Evolutionary conservation across 2,797 vertebrate species (phyloP).

Genomic region (Arnoldichthys spilopterus): DNA sequence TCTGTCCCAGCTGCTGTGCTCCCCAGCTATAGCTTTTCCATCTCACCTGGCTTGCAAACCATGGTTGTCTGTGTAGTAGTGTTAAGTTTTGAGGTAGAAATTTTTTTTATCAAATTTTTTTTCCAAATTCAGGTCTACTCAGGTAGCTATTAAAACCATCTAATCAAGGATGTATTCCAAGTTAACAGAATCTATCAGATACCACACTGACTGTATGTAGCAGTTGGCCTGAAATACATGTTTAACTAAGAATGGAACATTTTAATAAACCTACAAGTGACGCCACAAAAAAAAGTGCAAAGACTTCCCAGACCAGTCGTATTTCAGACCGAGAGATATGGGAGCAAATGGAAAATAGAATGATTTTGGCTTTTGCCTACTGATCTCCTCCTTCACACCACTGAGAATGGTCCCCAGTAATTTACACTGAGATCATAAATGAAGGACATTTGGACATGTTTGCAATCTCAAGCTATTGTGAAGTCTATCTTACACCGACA

Average conservation of each 20-base stretch:
- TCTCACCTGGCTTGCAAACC: not conserved
- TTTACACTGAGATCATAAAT: not conserved
- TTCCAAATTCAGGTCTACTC: not conserved
- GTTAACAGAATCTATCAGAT: not conserved
- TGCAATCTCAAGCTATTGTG: not conserved
- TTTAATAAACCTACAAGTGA: not conserved
- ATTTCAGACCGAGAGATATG: conserved; percentile 30
- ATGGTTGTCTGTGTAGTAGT: too few relatives aligned
- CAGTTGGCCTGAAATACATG: not conserved
- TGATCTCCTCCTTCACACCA: not conserved
- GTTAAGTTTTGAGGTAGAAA: not conserved
- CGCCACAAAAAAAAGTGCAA: conserved; percentile 3
- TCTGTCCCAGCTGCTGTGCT: not conserved
- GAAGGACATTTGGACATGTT: conserved; percentile 2
- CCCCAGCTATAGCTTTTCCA: not conserved
- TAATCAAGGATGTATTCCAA: not conserved
- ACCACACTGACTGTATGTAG: not conserved
- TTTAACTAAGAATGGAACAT: conserved; percentile 16
- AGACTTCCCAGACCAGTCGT: conserved; percentile 23
- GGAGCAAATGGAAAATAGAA: not conserved
- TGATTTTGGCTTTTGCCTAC: not conserved
- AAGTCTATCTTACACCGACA: not conserved
- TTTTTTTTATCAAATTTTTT: too few relatives aligned
- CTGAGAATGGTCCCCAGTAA: too few relatives aligned
- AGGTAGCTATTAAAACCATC: conserved; percentile 18